Evolutionary conservation across 1,140 invertebrate species (phyloP).

Genomic region (Platyscapa corneri): DNA sequence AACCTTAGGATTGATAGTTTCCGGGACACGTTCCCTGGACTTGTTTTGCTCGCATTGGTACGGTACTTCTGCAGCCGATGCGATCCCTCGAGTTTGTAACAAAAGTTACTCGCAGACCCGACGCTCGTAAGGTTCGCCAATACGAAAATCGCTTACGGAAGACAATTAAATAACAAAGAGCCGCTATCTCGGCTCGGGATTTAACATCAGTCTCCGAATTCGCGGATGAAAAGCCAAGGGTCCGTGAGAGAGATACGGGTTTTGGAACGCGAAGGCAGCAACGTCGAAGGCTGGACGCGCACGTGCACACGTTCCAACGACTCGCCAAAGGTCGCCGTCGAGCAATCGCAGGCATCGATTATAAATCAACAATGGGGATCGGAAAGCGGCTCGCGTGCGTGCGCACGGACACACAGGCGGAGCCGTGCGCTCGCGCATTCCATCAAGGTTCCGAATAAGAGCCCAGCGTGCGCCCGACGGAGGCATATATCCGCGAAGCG

Average conservation of each 20-base stretch:
- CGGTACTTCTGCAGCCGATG: not conserved
- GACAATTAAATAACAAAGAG: not conserved
- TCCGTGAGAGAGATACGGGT: not conserved
- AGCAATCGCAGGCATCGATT: not conserved
- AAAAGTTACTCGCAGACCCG: not conserved
- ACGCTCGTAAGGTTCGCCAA: not conserved
- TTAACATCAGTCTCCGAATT: no score
- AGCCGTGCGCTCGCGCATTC: not conserved
- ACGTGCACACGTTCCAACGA: no score
- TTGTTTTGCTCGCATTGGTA: not conserved
- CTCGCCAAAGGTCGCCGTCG: not conserved
- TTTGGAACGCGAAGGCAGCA: no score
- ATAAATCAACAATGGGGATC: not conserved
- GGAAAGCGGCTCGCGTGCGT: not conserved
- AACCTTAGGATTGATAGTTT: not conserved
- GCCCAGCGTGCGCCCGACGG: conserved; percentile 37
- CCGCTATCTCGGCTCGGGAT: not conserved
- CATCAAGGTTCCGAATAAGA: conserved; percentile 59
- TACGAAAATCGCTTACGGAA: not conserved
- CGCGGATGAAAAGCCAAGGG: not conserved
- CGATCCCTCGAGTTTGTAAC: not conserved
- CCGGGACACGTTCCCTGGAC: not conserved
- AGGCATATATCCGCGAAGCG: conserved; percentile 64
- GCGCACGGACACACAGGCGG: no score
- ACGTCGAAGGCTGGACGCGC: not conserved